Conservation (phyloP, 35 echinoderm and acorn worm genomes). For the Diadema setosum region DNA sequence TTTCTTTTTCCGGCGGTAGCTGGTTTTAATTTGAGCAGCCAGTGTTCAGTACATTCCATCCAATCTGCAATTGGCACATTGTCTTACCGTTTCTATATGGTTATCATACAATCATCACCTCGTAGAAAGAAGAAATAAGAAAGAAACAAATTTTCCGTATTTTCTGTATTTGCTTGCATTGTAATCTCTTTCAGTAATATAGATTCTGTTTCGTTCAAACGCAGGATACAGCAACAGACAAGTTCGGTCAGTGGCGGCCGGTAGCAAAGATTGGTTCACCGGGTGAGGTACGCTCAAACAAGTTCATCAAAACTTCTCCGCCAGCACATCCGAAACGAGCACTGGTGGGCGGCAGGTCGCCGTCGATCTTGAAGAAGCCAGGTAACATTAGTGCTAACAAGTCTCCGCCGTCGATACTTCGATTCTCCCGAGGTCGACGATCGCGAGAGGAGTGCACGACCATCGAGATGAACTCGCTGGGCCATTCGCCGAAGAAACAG, state of each 20-base stretch:
- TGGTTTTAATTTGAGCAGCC: no score
- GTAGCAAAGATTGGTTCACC: conserved; percentile 23
- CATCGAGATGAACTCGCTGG: conserved; percentile 15
- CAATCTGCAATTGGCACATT: no score
- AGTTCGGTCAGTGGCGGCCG: conserved; percentile 17
- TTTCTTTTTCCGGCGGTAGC: no score
- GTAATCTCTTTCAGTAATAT: neutral
- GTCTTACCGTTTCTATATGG: no score
- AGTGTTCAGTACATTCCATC: no score
- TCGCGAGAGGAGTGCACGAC: neutral
- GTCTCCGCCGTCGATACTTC: neutral
- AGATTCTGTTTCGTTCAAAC: neutral
- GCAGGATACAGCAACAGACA: neutral
- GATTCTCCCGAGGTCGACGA: neutral
- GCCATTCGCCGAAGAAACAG: conserved; percentile 2
- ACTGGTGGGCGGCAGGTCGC: neutral
- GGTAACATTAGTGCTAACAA: neutral
- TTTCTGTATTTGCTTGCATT: no score
- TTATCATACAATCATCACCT: no score
- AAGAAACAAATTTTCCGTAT: no score
- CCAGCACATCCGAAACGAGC: neutral
- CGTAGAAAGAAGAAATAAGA: no score
- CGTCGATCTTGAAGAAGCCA: neutral
- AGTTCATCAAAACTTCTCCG: neutral
- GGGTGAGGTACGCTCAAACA: neutral